These are phyloP conservation scores for Trachelipus rathkii DNA, from an alignment of 1,140 invertebrate species.

Conservation along the genomic window DNA sequence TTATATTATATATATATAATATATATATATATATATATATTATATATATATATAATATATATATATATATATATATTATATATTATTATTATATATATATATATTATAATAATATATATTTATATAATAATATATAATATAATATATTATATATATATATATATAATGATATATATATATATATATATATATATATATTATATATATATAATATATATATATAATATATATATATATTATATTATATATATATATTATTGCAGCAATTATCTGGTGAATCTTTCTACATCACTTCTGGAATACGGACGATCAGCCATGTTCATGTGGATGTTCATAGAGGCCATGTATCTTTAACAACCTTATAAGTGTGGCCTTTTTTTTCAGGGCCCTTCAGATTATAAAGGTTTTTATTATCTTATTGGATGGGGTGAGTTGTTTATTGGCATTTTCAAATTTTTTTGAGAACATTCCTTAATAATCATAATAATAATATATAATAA, in stretches of 20 bases:
- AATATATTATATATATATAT: no score
- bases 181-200: neutral
- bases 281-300: conserved; percentile 57
- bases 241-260: neutral
- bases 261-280: conserved; percentile 55
- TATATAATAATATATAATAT: no score
- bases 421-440: conserved; percentile 64
- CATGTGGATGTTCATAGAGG: conserved; percentile 62
- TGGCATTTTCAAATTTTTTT: no score
- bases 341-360: conserved; percentile 58
- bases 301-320: conserved; percentile 59
- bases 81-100: no score
- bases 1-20: no score
- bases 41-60: no score
- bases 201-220: conserved; percentile 13
- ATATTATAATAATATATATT: no score
- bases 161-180: neutral
- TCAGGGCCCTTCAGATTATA: conserved; percentile 41
- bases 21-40: no score
- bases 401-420: conserved; percentile 63
- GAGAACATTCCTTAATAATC: no score
- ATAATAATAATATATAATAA: no score
- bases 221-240: conserved; percentile 7
- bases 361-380: conserved; percentile 50
- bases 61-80: no score